These are phyloP conservation scores for Pseudochirops corinnae DNA, from an alignment of 2,797 vertebrate species.

Conservation along the genomic window DNA sequence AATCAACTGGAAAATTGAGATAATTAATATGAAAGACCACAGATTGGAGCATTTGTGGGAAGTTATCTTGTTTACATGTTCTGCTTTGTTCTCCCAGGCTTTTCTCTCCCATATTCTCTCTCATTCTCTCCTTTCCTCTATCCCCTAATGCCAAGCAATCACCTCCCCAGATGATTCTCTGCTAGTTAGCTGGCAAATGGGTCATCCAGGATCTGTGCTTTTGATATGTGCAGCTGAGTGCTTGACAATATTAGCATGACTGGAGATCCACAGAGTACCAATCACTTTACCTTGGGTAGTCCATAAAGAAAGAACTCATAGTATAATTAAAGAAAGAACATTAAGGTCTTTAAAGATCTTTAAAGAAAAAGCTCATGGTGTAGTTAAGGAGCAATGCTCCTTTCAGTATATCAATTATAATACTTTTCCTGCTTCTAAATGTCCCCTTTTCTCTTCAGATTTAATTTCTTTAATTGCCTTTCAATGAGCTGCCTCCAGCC, in stretches of 20 bases:
- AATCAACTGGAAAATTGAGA: background rate
- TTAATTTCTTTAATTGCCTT: background rate
- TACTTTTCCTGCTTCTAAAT: background rate
- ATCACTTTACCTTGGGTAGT: conserved; percentile 60
- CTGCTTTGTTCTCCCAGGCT: background rate
- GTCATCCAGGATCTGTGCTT: conserved; percentile 81
- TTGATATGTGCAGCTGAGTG: conserved; percentile 81
- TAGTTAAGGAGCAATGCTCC: fast-evolving
- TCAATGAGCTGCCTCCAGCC: background rate
- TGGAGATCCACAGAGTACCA: conserved; percentile 67
- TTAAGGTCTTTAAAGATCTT: background rate
- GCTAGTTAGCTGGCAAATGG: conserved; percentile 78
- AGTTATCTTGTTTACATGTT: background rate
- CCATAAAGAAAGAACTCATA: conserved; percentile 15
- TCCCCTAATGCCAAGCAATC: conserved; percentile 76
- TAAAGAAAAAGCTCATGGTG: conserved; percentile 39
- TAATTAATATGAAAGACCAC: background rate
- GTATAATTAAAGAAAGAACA: background rate
- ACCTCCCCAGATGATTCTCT: conserved; percentile 67
- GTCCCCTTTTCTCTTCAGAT: background rate
- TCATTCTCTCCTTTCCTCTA: conserved; percentile 18
- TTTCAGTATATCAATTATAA: background rate
- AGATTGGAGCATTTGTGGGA: background rate
- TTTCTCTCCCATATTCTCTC: background rate
- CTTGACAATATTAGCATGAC: conserved; percentile 80